phyloP scores from a whole-genome alignment of 2,888 invertebrate genomes.

The Acrocera orbiculus region DNA sequence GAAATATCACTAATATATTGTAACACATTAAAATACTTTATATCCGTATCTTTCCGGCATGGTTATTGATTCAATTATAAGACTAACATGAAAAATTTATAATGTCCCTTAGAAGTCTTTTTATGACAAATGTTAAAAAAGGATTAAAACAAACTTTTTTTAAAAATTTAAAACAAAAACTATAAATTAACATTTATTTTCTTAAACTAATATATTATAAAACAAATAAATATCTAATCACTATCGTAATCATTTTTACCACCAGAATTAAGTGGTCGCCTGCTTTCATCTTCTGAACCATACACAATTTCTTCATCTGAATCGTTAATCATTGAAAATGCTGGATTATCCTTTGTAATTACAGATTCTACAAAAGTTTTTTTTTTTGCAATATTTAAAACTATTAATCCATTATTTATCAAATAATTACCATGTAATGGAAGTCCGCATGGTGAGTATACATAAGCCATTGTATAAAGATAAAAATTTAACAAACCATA shows the following conservation, averaged over 20 bases:
- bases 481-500: slow-evolving; percentile 90
- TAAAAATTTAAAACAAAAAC: too few relatives aligned
- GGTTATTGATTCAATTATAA: too few relatives aligned
- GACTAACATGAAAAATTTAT: too few relatives aligned
- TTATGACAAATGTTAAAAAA: too few relatives aligned
- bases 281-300: slow-evolving; percentile 77
- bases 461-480: slow-evolving; percentile 82
- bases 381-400: background rate
- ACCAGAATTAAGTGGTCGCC: slow-evolving; percentile 57
- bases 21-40: too few relatives aligned
- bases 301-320: slow-evolving; percentile 95
- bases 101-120: too few relatives aligned
- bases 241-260: slow-evolving; percentile 48
- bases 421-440: slow-evolving; percentile 60
- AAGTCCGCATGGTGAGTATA: slow-evolving; percentile 73
- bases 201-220: too few relatives aligned
- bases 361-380: slow-evolving; percentile 49
- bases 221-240: too few relatives aligned
- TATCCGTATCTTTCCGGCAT: too few relatives aligned
- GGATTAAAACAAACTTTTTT: too few relatives aligned
- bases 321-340: slow-evolving; percentile 95
- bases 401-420: slow-evolving; percentile 2
- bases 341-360: slow-evolving; percentile 92
- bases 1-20: too few relatives aligned
- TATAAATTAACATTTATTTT: too few relatives aligned